phyloP scores from a whole-genome alignment of 2,113 vertebrate genomes.

The Alces alces region DNA sequence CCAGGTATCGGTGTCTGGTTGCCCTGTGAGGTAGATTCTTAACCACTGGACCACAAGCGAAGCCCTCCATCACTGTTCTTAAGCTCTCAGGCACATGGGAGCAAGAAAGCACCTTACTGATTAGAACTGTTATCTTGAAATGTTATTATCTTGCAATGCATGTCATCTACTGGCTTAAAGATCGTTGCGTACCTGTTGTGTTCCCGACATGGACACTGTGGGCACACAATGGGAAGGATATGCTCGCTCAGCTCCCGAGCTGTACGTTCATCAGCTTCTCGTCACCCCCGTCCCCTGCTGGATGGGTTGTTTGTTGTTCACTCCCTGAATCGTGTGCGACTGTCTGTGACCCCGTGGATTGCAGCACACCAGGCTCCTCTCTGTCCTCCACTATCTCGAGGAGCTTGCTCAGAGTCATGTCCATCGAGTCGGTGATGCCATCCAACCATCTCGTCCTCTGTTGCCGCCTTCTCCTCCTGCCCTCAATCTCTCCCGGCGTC shows the following conservation, averaged over 20 bases:
- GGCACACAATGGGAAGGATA: fast-evolving
- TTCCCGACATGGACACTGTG: fast-evolving
- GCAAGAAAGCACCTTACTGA: neutral
- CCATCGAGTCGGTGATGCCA: fast-evolving
- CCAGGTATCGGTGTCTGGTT: fast-evolving
- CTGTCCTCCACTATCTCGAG: neutral
- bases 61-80: neutral
- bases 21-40: neutral
- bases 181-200: neutral
- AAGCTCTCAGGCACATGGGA: neutral
- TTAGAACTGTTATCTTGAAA: neutral
- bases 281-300: neutral
- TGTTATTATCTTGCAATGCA: neutral
- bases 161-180: neutral
- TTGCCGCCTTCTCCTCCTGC: fast-evolving
- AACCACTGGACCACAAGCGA: fast-evolving
- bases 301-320: neutral
- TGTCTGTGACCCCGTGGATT: neutral
- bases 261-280: neutral
- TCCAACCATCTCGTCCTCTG: neutral
- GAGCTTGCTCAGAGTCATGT: neutral
- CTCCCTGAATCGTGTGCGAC: fast-evolving
- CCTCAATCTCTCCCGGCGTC: neutral
- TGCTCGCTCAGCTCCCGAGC: neutral
- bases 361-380: neutral